phyloP scores from a whole-genome alignment of 2,797 vertebrate genomes.

The Silurus lanzhouensis region DNA sequence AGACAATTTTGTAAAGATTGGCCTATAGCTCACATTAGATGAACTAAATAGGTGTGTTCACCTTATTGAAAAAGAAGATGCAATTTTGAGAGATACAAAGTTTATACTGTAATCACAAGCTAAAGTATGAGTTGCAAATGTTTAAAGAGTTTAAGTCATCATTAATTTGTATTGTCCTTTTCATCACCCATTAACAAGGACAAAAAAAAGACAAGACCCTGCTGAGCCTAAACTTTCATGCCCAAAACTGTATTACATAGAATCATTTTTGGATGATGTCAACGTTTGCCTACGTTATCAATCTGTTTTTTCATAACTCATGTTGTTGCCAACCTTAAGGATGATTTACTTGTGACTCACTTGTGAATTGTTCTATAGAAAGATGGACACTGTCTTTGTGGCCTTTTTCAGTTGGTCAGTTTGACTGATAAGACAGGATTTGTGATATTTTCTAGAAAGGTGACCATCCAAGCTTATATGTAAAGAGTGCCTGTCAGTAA shows the following conservation, averaged over 20 bases:
- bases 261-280: neutral
- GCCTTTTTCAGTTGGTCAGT: neutral
- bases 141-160: slow-evolving; percentile 32
- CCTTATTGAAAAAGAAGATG: neutral
- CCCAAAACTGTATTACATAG: neutral
- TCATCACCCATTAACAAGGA: neutral
- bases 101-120: slow-evolving; percentile 22
- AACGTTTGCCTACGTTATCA: neutral
- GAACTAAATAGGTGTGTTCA: neutral
- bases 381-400: neutral
- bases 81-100: slow-evolving; percentile 6
- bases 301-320: neutral
- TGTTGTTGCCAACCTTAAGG: neutral
- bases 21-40: neutral
- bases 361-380: neutral
- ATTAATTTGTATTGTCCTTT: slow-evolving; percentile 1
- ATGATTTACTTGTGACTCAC: neutral
- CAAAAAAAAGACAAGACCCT: slow-evolving; percentile 5
- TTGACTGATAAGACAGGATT: slow-evolving; percentile 23
- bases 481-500: slow-evolving; percentile 9
- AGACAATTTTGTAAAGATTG: neutral
- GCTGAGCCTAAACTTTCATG: neutral
- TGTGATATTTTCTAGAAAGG: slow-evolving; percentile 31
- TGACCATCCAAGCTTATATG: slow-evolving; percentile 12
- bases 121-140: slow-evolving; percentile 16